A percentile compares a stretch with the other conserved stretches of the same genome.
phyloP scores from a whole-genome alignment of 2,113 vertebrate genomes.

The Chlamydotis undulata region DNA sequence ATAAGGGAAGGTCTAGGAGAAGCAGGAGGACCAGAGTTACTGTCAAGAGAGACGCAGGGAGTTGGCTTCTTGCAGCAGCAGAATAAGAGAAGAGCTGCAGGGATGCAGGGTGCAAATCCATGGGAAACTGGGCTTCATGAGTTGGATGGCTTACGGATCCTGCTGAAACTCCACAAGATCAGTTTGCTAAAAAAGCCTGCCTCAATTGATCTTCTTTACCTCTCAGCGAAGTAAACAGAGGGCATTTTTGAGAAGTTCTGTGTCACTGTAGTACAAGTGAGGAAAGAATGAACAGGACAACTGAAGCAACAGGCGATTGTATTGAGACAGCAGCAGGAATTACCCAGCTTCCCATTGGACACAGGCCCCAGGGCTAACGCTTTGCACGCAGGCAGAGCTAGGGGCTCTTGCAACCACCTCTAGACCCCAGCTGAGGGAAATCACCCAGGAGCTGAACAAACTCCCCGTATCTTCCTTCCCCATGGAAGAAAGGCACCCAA shows the following conservation, averaged over 20 bases:
- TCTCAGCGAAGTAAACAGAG: background rate
- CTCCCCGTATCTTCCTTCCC: background rate
- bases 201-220: background rate
- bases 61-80: background rate
- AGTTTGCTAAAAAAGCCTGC: background rate
- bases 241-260: fast-evolving
- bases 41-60: background rate
- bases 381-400: background rate
- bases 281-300: fast-evolving
- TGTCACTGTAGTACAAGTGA: background rate
- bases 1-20: background rate
- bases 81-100: background rate
- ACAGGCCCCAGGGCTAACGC: background rate
- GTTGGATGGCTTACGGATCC: fast-evolving
- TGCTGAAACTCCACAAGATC: background rate
- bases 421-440: background rate
- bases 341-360: fast-evolving
- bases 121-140: background rate
- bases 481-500: background rate
- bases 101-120: background rate
- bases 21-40: background rate
- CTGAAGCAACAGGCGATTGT: fast-evolving
- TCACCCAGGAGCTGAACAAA: background rate
- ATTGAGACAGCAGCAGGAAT: background rate
- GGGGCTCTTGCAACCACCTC: background rate